These are phyloP conservation scores for Ctenopoma multispine DNA, from an alignment of 2,797 vertebrate genomes.

Conservation along the genomic window DNA sequence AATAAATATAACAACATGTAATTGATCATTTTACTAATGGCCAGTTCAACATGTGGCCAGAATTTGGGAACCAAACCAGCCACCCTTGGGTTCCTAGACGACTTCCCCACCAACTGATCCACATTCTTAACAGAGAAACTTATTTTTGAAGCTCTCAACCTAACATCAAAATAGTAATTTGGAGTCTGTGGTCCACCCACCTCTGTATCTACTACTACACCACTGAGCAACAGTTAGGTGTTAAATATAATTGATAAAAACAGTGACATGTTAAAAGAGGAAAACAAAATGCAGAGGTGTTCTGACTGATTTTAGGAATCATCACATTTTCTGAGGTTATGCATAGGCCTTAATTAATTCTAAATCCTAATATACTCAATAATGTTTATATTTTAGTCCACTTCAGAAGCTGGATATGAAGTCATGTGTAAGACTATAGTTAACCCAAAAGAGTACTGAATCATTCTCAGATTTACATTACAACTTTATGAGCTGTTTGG, in stretches of 20 bases:
- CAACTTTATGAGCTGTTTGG: background rate
- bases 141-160: background rate
- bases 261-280: background rate
- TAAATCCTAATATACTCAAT: background rate
- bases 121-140: background rate
- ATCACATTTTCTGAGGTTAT: slow-evolving; percentile 15
- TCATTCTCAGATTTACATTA: background rate
- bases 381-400: slow-evolving; percentile 9
- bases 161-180: background rate
- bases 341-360: too few relatives aligned
- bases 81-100: too few relatives aligned
- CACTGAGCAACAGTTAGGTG: slow-evolving; percentile 5
- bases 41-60: too few relatives aligned
- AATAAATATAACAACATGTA: too few relatives aligned
- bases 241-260: slow-evolving; percentile 20
- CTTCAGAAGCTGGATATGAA: background rate
- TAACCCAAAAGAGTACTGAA: background rate
- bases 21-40: too few relatives aligned
- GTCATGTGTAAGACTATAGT: background rate
- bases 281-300: background rate
- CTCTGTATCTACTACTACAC: background rate
- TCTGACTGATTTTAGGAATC: slow-evolving; percentile 19
- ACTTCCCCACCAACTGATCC: too few relatives aligned
- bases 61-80: too few relatives aligned
- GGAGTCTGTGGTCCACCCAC: background rate